Evolutionary conservation across 2,113 vertebrate species (phyloP).

Genomic region (Atractosteus spatula): DNA sequence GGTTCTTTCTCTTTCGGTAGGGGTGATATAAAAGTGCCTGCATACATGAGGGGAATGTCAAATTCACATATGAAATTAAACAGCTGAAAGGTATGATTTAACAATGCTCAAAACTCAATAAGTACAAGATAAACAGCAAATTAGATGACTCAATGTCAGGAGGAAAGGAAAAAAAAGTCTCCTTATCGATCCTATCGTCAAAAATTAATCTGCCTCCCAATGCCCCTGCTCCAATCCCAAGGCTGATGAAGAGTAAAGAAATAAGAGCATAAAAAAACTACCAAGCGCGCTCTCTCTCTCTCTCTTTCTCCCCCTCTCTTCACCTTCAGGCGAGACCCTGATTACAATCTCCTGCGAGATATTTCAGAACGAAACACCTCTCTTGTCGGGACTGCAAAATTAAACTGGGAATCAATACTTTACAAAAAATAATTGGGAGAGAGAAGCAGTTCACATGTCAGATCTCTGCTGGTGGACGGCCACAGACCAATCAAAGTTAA

Average conservation of each 20-base stretch:
- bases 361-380: constrained; percentile 68
- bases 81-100: constrained; percentile 92
- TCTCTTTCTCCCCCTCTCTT: constrained; percentile 23
- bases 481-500: constrained; percentile 66
- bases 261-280: constrained; percentile 66
- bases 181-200: constrained; percentile 83
- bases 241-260: constrained; percentile 74
- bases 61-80: constrained; percentile 82
- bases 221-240: constrained; percentile 75
- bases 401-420: constrained; percentile 82
- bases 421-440: constrained; percentile 82
- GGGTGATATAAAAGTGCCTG: constrained; percentile 54
- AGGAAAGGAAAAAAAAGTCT: constrained; percentile 66
- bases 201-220: constrained; percentile 85
- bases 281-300: constrained; percentile 10
- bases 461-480: constrained; percentile 29
- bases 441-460: constrained; percentile 49
- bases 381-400: constrained; percentile 80
- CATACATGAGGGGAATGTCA: constrained; percentile 73
- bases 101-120: constrained; percentile 89
- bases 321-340: constrained; percentile 78
- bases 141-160: constrained; percentile 82
- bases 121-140: constrained; percentile 90
- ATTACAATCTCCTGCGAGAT: constrained; percentile 79
- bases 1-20: constrained; percentile 23